A percentile compares a stretch with the other conserved stretches of the same genome.
Evolutionary conservation across 1,140 invertebrate genomes (phyloP).

Genomic region (Caenorhabditis latens): DNA sequence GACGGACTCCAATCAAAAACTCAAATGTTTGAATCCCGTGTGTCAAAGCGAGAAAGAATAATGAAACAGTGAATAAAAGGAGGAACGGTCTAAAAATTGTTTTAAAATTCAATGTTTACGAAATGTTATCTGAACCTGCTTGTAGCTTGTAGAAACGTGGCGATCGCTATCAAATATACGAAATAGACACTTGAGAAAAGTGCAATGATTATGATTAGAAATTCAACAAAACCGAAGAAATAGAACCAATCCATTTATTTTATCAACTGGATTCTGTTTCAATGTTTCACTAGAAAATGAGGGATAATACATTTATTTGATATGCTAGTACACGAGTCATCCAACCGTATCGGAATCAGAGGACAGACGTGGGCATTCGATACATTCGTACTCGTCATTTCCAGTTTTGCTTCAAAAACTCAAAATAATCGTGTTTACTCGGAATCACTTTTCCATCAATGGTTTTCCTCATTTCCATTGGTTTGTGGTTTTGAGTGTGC

Average conservation of each 20-base stretch:
- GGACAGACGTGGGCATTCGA: neutral
- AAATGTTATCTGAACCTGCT: neutral
- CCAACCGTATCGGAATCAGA: neutral
- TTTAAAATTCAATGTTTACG: neutral
- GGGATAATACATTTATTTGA: no score
- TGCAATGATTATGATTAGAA: neutral
- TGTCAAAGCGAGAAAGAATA: slow-evolving; percentile 3
- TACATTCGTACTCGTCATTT: neutral
- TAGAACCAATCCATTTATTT: neutral
- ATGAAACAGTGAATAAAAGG: neutral
- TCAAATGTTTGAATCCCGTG: slow-evolving; percentile 23
- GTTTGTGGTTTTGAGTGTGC: neutral
- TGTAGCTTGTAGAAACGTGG: slow-evolving; percentile 7
- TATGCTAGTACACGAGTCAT: no score
- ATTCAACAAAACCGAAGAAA: neutral
- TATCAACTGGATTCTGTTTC: neutral
- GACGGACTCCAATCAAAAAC: neutral
- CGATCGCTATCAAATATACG: neutral
- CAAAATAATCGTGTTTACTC: slow-evolving; percentile 34
- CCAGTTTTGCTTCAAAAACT: slow-evolving; percentile 27
- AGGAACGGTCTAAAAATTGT: neutral
- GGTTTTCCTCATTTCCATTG: neutral
- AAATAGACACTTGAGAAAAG: neutral
- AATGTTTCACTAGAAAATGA: no score
- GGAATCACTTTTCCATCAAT: slow-evolving; percentile 39